Percentiles rank a stretch among this genome's conserved stretches.
Evolutionary conservation across 64 coral and sea anemone genomes (phyloP).

Genomic region (Stichodactyla helianthus): DNA sequence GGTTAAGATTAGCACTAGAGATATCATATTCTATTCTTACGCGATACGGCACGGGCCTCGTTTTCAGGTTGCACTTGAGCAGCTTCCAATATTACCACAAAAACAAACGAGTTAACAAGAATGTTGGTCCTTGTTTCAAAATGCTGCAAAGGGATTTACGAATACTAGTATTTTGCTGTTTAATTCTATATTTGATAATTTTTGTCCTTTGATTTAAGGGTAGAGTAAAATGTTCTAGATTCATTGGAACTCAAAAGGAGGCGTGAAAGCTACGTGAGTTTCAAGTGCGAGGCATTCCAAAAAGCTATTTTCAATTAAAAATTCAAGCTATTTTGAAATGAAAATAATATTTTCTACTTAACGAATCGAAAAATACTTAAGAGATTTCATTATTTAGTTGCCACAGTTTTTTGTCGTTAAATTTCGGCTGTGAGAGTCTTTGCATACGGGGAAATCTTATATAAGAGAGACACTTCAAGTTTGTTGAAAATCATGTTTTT

Average conservation of each 20-base stretch:
- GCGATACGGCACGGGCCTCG: background rate
- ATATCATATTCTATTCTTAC: constrained; percentile 7
- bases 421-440: background rate
- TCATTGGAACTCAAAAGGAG: too few species aligned
- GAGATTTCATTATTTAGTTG: background rate
- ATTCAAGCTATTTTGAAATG: background rate
- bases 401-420: background rate
- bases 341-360: background rate
- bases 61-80: background rate
- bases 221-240: too few species aligned
- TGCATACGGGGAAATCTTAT: background rate
- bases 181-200: background rate
- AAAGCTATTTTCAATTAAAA: background rate
- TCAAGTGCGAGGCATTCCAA: background rate
- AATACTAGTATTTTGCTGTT: background rate
- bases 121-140: background rate
- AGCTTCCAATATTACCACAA: background rate
- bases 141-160: background rate
- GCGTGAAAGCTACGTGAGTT: background rate
- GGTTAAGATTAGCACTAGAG: background rate
- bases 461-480: background rate
- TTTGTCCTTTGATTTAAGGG: too few species aligned
- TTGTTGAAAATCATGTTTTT: background rate
- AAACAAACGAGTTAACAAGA: background rate
- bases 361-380: background rate